Percentiles rank a stretch among this genome's conserved stretches.
phyloP scores from a whole-genome alignment of 2,888 invertebrate species.

The Melipona beecheii region DNA sequence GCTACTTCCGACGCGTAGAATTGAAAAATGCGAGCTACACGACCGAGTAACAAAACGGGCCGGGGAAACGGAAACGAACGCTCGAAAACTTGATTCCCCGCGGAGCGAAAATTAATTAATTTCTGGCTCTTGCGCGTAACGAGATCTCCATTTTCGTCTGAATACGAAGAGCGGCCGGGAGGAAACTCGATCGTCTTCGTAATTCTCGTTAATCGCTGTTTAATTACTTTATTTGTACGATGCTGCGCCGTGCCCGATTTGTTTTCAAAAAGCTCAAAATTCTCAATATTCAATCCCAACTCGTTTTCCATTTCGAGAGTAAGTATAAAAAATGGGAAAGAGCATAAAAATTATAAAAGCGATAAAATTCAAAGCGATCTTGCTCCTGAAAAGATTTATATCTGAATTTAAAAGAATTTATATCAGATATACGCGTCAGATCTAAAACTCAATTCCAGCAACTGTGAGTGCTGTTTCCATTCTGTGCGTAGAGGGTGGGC shows the following conservation, averaged over 20 bases:
- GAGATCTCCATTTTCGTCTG: slow-evolving; percentile 2
- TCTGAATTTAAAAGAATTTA: too few species aligned
- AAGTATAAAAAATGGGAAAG: too few species aligned
- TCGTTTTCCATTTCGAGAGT: too few species aligned
- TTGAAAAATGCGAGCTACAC: not conserved
- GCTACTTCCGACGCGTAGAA: slow-evolving; percentile 9
- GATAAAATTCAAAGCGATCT: too few species aligned
- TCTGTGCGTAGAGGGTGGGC: too few species aligned
- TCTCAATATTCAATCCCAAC: too few species aligned
- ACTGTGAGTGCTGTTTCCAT: too few species aligned
- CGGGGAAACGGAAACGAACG: slow-evolving; percentile 11
- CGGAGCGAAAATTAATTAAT: slow-evolving; percentile 46
- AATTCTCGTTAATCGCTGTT: not conserved
- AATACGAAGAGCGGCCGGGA: not conserved
- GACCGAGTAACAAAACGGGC: not conserved
- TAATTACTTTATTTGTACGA: not conserved
- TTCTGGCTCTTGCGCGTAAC: slow-evolving; percentile 11
- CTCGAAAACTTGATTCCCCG: slow-evolving; percentile 37
- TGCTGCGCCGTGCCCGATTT: not conserved
- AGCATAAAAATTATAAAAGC: too few species aligned
- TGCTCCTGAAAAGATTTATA: too few species aligned
- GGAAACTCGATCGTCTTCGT: not conserved
- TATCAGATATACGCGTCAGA: too few species aligned
- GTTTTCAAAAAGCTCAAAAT: not conserved
- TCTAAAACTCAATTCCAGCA: too few species aligned